Evolutionary conservation across 2,888 invertebrate species (phyloP), one percentile per base, ranked within the genome.

Genomic region (Hofmannophila pseudospretella): DNA sequence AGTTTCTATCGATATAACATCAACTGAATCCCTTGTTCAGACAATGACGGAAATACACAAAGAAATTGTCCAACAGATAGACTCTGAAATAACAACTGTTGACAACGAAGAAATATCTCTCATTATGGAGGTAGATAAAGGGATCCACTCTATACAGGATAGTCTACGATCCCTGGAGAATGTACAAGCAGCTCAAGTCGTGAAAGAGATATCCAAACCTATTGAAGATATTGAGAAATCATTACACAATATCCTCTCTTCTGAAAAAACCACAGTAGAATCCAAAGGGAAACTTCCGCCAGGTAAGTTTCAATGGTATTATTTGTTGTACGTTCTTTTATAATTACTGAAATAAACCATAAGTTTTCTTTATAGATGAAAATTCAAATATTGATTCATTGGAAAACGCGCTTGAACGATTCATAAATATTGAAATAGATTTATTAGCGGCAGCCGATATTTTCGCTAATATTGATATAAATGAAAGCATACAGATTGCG

Each of bases 21-120:
- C 71, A 16, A 72, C 77, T 8, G 79, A 82, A 51, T 74, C 75
- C 2, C 64, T 75, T 26, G 63, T 79, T 8, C 65, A 78, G 44
- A 72, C 68, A 10, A 62, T 81, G 49, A 58, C 67, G 11, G 76
- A 78, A 45, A 67, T 78, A 9, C 71, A 81, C 38, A 73, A 74
- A 58, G 74, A 75, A 43, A 68, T 82, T 5, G 56, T 69, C 25
- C 58, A 77, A 32, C 58, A 72, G 33, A 58, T 75, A 7, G 56
- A 69, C 45, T 49, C 51, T 1, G 66, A 68, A 25, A 54, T 57
- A 20, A 34, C 47, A 11, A 32, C 42, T 1, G 41, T 77, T 8
- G 54, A 65, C 35, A 56, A 54, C 30, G 60, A 72, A 41, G 68
- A 77, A 29, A 58, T 73, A 28, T 52, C 62, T 14, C 42, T 82